Base-by-base conservation (phyloP, 2,888 invertebrate genomes). In the Mycalesis mineus region DNA sequence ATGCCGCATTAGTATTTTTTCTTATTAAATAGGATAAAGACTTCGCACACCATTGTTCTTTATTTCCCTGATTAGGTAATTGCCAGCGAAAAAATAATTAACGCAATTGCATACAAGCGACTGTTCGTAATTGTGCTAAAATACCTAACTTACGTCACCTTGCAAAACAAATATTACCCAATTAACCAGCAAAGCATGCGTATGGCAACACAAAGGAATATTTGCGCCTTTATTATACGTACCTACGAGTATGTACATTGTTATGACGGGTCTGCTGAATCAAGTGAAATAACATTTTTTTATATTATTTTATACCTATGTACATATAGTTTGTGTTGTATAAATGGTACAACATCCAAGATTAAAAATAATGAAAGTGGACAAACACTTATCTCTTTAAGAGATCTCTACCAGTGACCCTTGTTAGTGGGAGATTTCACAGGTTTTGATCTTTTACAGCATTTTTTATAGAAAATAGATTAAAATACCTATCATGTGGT, bases 171-270 rank as follows among this genome's bases (percentile, higher is more conserved):
- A 47, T 47, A 47, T 15, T 47, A 11, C 33, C 47, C 47, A 47
- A 47, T 47, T 47, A 31, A 47, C 31, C 14, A 33, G 15, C 47
- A 47, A 33, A 33, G 47, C 47, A 47, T 47, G 33, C 33, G 47
- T 47, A 47, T 47, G 47, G 47, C 47, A 47, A 33, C 31, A 47
- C 47, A 47, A 47, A 47, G 47, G 33, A 33, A 47, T 47, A 47
- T 47, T 47, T 33, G 9, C 33, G 31, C 15, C 33, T 15, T 44
- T 44, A 44, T 29, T 47, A 15, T 33, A 31, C 31, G 31, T 15
- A 31, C 14, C 9, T 29, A 13, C 14, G 5, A 8, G 45, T 31
- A 28, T 13, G n/a, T n/a, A n/a, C n/a, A n/a, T n/a, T n/a, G n/a
- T n/a, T n/a, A n/a, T n/a, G n/a, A n/a, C n/a, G n/a, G n/a, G n/a